phyloP scores from a whole-genome alignment of 1,140 invertebrate genomes.

The Asobara japonica region DNA sequence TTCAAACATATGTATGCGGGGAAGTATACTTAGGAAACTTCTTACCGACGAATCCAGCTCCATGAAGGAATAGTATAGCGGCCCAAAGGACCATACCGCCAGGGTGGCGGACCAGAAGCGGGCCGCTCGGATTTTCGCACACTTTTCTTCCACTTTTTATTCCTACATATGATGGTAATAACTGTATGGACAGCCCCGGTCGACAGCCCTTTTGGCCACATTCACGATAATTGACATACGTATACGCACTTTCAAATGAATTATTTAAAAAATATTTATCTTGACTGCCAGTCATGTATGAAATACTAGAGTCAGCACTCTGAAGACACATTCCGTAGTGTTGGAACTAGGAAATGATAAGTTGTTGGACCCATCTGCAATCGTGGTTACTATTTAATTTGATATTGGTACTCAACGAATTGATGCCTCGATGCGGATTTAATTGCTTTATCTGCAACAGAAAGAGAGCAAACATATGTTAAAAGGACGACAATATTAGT shows the following conservation, averaged over 20 bases:
- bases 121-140: slow-evolving; percentile 58
- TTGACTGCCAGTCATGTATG: neutral
- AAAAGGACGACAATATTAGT: too few relatives aligned
- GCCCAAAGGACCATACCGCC: slow-evolving; percentile 68
- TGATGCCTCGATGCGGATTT: too few relatives aligned
- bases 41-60: slow-evolving; percentile 64
- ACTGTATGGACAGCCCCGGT: slow-evolving; percentile 13
- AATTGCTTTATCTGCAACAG: too few relatives aligned
- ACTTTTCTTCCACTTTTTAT: slow-evolving; percentile 46
- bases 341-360: too few relatives aligned
- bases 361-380: too few relatives aligned
- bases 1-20: neutral
- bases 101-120: slow-evolving; percentile 57
- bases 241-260: neutral
- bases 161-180: slow-evolving; percentile 3
- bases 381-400: too few relatives aligned
- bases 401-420: too few relatives aligned
- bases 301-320: neutral
- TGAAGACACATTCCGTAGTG: neutral
- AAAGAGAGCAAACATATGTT: too few relatives aligned
- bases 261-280: neutral
- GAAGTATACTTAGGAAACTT: neutral
- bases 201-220: slow-evolving; percentile 9
- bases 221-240: slow-evolving; percentile 13
- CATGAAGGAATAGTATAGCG: slow-evolving; percentile 66